Conservation (phyloP, 2,113 vertebrate genomes). For the Pterocles burchelli region DNA sequence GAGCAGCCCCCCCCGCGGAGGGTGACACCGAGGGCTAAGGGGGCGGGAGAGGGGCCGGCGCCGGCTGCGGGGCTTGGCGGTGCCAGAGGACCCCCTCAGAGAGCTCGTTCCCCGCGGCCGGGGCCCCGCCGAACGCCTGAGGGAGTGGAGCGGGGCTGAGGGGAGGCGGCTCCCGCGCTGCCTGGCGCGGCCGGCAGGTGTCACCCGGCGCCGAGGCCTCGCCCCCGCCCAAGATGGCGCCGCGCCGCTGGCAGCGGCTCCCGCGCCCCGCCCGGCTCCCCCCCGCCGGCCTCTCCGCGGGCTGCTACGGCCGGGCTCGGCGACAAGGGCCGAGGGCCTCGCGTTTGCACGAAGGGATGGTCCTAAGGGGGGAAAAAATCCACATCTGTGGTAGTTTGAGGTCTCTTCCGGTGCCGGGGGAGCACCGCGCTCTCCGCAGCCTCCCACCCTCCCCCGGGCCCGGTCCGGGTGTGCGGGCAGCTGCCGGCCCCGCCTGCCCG, state of each 20-base stretch:
- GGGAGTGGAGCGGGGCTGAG: neutral
- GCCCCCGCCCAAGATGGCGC: neutral
- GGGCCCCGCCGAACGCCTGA: neutral
- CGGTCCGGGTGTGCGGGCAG: neutral
- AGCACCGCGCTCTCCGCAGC: too few species aligned
- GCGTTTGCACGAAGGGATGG: rapidly evolving
- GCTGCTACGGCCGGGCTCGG: neutral
- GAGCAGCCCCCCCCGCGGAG: neutral
- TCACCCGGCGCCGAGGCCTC: neutral
- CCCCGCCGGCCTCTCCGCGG: too few species aligned
- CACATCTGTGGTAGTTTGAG: neutral
- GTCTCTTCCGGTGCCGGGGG: neutral
- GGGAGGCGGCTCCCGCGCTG: too few species aligned
- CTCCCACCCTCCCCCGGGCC: too few species aligned
- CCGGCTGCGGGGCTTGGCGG: too few species aligned
- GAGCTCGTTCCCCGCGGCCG: too few species aligned
- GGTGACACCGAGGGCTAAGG: neutral
- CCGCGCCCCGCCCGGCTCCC: too few species aligned
- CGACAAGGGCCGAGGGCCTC: rapidly evolving
- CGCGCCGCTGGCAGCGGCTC: too few species aligned
- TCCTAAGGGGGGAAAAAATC: neutral
- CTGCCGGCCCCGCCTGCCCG: neutral
- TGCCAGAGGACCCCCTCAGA: too few species aligned
- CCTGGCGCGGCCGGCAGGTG: neutral
- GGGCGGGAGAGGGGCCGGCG: neutral